Evolutionary conservation across 2,888 invertebrate genomes (phyloP).

Genomic region (Agonopterix heracliana): DNA sequence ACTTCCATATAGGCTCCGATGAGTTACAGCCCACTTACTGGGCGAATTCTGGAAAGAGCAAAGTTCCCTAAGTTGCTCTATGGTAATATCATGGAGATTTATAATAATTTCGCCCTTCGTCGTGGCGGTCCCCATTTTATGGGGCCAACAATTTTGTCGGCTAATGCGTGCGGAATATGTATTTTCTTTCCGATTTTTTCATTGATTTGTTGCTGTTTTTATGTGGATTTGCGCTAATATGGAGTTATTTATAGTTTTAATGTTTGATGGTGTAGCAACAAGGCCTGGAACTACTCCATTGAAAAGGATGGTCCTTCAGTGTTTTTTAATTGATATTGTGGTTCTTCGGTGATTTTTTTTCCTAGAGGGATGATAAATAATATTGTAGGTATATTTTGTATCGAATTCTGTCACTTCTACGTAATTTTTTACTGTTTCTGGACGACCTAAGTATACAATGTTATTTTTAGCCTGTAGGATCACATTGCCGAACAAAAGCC

Average conservation of each 20-base stretch:
- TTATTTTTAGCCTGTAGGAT: too few relatives aligned
- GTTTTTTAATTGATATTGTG: too few relatives aligned
- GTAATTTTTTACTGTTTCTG: too few relatives aligned
- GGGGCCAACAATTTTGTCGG: slow-evolving; percentile 54
- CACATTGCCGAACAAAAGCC: too few relatives aligned
- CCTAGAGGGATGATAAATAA: too few relatives aligned
- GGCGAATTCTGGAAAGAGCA: slow-evolving; percentile 61
- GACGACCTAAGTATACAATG: too few relatives aligned
- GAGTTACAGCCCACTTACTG: slow-evolving; percentile 71
- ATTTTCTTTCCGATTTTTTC: slow-evolving; percentile 20
- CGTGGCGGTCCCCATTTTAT: slow-evolving; percentile 59
- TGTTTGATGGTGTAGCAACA: neutral
- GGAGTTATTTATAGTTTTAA: neutral
- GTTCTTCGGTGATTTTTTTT: too few relatives aligned
- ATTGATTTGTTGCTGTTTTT: slow-evolving; percentile 1
- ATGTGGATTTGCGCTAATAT: slow-evolving; percentile 2
- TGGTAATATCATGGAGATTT: slow-evolving; percentile 74
- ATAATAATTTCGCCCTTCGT: slow-evolving; percentile 63
- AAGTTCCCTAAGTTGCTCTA: slow-evolving; percentile 68
- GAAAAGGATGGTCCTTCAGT: too few relatives aligned
- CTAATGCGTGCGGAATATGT: slow-evolving; percentile 48
- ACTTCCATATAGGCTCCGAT: slow-evolving; percentile 44
- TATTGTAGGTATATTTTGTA: too few relatives aligned
- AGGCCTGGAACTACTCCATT: too few relatives aligned
- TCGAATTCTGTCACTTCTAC: too few relatives aligned